Conservation (phyloP, 2,113 vertebrate species). For the Caloenas nicobarica region DNA sequence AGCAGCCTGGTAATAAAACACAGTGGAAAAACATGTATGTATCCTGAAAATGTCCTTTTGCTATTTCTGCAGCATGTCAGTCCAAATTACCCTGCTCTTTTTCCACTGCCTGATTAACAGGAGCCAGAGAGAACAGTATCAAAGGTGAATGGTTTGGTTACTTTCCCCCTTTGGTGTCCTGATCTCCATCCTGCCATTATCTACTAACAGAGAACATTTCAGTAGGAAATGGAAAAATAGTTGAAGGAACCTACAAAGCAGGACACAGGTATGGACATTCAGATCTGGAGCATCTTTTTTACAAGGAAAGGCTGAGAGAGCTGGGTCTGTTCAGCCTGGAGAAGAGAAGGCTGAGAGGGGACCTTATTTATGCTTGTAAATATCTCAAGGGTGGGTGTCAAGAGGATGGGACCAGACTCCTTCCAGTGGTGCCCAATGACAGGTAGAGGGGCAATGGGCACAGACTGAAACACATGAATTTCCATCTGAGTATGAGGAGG, state of each 20-base stretch:
- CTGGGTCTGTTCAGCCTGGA: too few relatives aligned
- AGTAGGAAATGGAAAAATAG: not conserved
- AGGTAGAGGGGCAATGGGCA: too few relatives aligned
- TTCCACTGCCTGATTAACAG: not conserved
- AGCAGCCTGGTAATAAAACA: not conserved
- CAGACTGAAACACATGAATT: too few relatives aligned
- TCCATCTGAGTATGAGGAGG: too few relatives aligned
- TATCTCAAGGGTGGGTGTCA: too few relatives aligned
- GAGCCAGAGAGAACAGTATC: not conserved
- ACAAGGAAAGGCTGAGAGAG: too few relatives aligned
- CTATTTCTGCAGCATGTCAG: not conserved
- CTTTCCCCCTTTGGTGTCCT: not conserved
- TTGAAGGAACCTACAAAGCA: not conserved
- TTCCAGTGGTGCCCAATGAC: too few relatives aligned
- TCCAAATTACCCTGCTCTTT: not conserved
- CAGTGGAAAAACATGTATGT: not conserved
- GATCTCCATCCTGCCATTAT: not conserved
- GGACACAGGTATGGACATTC: not conserved
- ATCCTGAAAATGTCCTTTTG: constrained; percentile 7
- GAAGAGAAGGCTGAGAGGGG: too few relatives aligned
- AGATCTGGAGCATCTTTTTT: not conserved
- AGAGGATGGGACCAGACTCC: too few relatives aligned
- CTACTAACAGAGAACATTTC: not conserved
- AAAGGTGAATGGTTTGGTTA: not conserved
- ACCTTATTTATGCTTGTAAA: too few relatives aligned